phyloP scores from a whole-genome alignment of 1,140 invertebrate species.

The Trissolcus basalis region DNA sequence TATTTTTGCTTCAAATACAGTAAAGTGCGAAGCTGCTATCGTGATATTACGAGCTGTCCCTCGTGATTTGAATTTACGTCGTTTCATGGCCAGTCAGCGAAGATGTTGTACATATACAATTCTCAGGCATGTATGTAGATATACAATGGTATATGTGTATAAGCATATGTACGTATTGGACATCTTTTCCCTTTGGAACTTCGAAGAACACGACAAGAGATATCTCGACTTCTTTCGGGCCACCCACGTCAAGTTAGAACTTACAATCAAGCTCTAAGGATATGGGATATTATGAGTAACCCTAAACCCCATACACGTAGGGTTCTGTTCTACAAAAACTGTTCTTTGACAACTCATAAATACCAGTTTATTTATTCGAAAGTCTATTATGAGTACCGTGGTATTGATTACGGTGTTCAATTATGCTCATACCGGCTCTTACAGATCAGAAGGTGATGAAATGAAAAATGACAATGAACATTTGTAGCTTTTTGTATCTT shows the following conservation, averaged over 20 bases:
- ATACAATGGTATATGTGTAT: conserved; percentile 17
- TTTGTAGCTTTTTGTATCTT: no score
- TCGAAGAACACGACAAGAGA: conserved; percentile 61
- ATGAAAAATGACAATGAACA: no score
- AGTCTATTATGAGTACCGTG: conserved; percentile 31
- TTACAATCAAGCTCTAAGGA: conserved; percentile 62
- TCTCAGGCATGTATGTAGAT: conserved; percentile 4
- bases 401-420: conserved; percentile 11
- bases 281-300: conserved; percentile 69
- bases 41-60: conserved; percentile 49
- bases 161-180: conserved; percentile 49
- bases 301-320: conserved; percentile 62
- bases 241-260: conserved; percentile 67
- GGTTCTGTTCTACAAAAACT: conserved; percentile 43
- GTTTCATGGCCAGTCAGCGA: conserved; percentile 60
- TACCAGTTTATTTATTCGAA: conserved; percentile 43
- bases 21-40: conserved; percentile 30
- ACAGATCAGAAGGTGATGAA: no score
- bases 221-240: conserved; percentile 61
- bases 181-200: conserved; percentile 56
- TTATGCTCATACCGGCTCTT: not conserved
- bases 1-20: conserved; percentile 30
- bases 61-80: conserved; percentile 58
- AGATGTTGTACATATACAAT: conserved; percentile 42
- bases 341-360: conserved; percentile 49